phyloP scores from a whole-genome alignment of 2,797 vertebrate genomes.

The Hemitrygon akajei region DNA sequence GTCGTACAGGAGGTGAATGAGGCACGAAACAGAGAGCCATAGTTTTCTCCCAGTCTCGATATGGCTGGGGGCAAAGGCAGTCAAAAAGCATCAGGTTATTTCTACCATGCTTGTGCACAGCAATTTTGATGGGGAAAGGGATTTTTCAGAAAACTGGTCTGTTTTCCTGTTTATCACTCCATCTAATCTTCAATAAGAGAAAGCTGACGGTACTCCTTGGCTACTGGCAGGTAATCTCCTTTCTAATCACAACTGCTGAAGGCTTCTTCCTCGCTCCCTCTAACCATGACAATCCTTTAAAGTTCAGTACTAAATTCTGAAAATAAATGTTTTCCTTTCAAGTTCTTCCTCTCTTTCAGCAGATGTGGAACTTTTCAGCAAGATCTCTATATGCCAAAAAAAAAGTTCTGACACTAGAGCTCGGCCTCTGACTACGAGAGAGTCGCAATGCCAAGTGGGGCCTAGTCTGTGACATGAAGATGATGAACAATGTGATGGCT shows the following conservation, averaged over 20 bases:
- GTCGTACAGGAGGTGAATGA: neutral
- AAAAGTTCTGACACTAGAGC: neutral
- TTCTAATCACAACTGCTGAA: neutral
- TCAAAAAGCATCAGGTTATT: neutral
- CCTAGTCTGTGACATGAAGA: neutral
- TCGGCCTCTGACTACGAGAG: neutral
- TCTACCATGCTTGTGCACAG: no score
- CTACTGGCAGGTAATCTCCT: neutral
- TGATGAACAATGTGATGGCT: neutral
- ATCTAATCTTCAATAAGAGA: neutral
- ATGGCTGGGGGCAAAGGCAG: neutral
- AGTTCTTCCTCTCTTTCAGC: neutral
- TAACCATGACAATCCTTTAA: neutral
- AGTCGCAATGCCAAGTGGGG: no score
- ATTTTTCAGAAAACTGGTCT: no score
- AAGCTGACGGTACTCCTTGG: neutral
- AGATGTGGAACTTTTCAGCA: neutral
- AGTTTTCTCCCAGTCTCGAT: neutral
- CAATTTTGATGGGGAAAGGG: no score
- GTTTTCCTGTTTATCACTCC: neutral
- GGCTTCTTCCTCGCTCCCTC: neutral
- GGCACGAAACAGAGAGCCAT: neutral
- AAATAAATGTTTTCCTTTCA: neutral
- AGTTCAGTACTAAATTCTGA: neutral
- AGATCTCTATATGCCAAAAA: neutral